Evolutionary conservation across 2,113 vertebrate species (phyloP).

Genomic region (Athene cunicularia): DNA sequence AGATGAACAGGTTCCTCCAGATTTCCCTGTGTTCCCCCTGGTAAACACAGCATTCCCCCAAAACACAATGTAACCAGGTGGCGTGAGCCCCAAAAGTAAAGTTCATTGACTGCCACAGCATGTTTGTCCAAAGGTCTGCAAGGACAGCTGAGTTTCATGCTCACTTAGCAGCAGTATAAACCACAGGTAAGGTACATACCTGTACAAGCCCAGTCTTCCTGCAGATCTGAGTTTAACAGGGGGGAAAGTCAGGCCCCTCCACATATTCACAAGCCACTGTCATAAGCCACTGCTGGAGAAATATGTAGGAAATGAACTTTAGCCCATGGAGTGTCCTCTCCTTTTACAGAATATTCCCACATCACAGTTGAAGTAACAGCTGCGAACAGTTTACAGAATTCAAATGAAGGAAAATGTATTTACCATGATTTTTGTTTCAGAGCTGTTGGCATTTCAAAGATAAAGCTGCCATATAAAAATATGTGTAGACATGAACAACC

Average conservation of each 20-base stretch:
- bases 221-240: background rate
- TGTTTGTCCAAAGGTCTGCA: background rate
- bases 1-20: background rate
- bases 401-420: background rate
- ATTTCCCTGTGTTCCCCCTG: rapidly evolving
- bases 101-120: background rate
- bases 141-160: background rate
- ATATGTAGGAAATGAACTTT: background rate
- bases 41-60: rapidly evolving
- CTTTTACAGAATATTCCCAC: background rate
- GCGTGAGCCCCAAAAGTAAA: background rate
- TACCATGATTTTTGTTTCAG: background rate
- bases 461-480: constrained; percentile 17
- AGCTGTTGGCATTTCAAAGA: background rate
- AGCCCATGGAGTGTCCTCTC: background rate
- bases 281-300: background rate
- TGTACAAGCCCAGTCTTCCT: background rate
- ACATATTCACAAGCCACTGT: background rate
- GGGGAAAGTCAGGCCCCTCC: background rate
- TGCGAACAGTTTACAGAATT: constrained; percentile 18
- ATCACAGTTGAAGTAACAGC: background rate
- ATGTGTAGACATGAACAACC: background rate
- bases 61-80: background rate
- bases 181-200: rapidly evolving
- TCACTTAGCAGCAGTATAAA: background rate